Evolutionary conservation across 1,140 invertebrate genomes (phyloP), one percentile per base, ranked within the genome.

Genomic region (Meloidogyne exigua): DNA sequence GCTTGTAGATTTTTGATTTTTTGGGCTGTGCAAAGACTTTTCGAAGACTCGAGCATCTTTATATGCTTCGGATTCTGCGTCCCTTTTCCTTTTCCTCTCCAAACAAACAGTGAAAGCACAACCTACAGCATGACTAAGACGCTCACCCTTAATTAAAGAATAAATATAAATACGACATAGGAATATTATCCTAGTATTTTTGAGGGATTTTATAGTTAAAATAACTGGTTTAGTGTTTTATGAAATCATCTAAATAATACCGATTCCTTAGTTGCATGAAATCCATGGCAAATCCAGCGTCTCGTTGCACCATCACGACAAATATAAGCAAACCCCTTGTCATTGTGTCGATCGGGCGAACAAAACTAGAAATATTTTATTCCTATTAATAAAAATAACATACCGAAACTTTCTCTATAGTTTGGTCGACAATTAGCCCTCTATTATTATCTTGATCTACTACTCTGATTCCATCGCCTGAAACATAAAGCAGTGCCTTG

Each of bases 261-360:
- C 7, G 75, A 72, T 88, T 99, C 96, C 89, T 96, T 93, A 42
- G 93, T 90, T 12, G 97, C 95, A 75, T 98, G 90, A 88, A 99
- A 99, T 67, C 95, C 96, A 90, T 99, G 97, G 86, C 97, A 99
- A 95, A 99, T 98, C 97, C 97, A 99, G 21, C 96, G 91, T 67
- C 92, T 89, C 2, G 89, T 94, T 13, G 92, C 93, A 10, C 92
- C 93, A 88, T 93, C 93, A 82, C 92, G 91, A 86, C 94, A 94
- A 80, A 94, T 94, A 87, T 93, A 96, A 74, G 94, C 94, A 89
- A 99, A 99, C 13, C 96, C 97, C 81, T 94, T 93, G 82, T 98
- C 95, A 86, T 98, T 94, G 88, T 98, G 97, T 75, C 96, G 91
- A 89, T 99, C 97, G 0, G 97, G 97, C 11, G 97, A 95, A 89